Evolutionary conservation across 2,797 vertebrate species (phyloP).

Genomic region (Channa striata): DNA sequence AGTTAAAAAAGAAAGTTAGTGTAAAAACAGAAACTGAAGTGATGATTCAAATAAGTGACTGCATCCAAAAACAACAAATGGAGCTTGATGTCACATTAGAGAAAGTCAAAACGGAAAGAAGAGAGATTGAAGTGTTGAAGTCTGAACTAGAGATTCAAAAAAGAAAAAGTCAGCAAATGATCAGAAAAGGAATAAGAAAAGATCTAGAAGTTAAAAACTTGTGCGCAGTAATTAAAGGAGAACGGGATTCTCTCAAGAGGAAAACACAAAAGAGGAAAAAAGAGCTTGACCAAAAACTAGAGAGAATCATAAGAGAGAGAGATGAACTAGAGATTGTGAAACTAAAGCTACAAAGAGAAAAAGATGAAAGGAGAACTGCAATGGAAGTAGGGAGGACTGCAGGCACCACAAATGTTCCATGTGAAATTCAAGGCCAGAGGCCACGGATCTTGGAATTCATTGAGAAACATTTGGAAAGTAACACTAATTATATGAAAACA

Average conservation of each 20-base stretch:
- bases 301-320: slow-evolving; percentile 62
- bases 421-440: slow-evolving; percentile 1
- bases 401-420: neutral
- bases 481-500: slow-evolving; percentile 2
- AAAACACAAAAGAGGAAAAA: slow-evolving; percentile 54
- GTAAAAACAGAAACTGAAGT: slow-evolving; percentile 45
- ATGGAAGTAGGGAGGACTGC: neutral
- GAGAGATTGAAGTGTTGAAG: slow-evolving; percentile 70
- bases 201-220: slow-evolving; percentile 53
- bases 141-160: slow-evolving; percentile 62
- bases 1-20: slow-evolving; percentile 15
- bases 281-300: slow-evolving; percentile 55
- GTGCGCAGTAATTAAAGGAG: slow-evolving; percentile 40
- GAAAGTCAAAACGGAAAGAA: slow-evolving; percentile 63
- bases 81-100: slow-evolving; percentile 54
- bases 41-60: slow-evolving; percentile 16
- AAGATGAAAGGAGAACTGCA: neutral
- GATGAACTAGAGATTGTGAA: slow-evolving; percentile 65
- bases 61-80: slow-evolving; percentile 54
- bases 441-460: slow-evolving; percentile 1
- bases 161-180: slow-evolving; percentile 56
- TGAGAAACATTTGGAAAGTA: slow-evolving; percentile 6
- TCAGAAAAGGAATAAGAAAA: slow-evolving; percentile 44
- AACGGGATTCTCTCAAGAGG: slow-evolving; percentile 53
- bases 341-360: slow-evolving; percentile 51